A percentile compares a stretch with the other conserved stretches of the same genome.
phyloP scores from a whole-genome alignment of 2,888 invertebrate genomes.

The Lasioglossum zephyrum region DNA sequence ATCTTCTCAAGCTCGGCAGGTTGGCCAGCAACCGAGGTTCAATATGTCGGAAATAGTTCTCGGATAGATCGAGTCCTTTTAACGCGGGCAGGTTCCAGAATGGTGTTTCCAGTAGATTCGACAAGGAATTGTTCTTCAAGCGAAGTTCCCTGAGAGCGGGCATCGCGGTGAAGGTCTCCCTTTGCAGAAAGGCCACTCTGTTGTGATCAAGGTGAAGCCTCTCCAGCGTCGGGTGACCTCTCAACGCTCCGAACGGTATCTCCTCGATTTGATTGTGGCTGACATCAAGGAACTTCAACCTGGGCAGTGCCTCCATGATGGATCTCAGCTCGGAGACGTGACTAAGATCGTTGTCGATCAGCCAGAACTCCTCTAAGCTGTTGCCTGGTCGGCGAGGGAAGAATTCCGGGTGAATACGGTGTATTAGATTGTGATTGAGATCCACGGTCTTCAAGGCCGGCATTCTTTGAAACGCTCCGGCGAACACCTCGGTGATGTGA shows the following conservation, averaged over 20 bases:
- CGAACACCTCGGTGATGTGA: constrained; percentile 90
- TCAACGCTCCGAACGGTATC: constrained; percentile 91
- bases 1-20: constrained; percentile 90
- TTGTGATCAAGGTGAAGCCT: constrained; percentile 93
- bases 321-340: constrained; percentile 91
- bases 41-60: constrained; percentile 90
- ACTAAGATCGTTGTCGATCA: constrained; percentile 91
- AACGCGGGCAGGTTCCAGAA: constrained; percentile 94
- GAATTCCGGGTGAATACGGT: constrained; percentile 92
- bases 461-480: constrained; percentile 92
- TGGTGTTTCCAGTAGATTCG: constrained; percentile 90
- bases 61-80: constrained; percentile 93
- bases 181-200: constrained; percentile 89
- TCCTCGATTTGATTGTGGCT: constrained; percentile 91
- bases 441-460: constrained; percentile 90
- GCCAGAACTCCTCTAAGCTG: constrained; percentile 91
- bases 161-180: constrained; percentile 93
- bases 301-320: constrained; percentile 91
- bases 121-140: constrained; percentile 92
- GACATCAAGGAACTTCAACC: constrained; percentile 91
- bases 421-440: constrained; percentile 91
- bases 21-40: constrained; percentile 91
- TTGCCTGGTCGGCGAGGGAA: constrained; percentile 91
- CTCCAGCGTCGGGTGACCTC: constrained; percentile 92
- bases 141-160: constrained; percentile 93